Evolutionary conservation across 2,797 vertebrate species (phyloP), one percentile per base, ranked within the genome.

Genomic region (Oreochromis grahami): DNA sequence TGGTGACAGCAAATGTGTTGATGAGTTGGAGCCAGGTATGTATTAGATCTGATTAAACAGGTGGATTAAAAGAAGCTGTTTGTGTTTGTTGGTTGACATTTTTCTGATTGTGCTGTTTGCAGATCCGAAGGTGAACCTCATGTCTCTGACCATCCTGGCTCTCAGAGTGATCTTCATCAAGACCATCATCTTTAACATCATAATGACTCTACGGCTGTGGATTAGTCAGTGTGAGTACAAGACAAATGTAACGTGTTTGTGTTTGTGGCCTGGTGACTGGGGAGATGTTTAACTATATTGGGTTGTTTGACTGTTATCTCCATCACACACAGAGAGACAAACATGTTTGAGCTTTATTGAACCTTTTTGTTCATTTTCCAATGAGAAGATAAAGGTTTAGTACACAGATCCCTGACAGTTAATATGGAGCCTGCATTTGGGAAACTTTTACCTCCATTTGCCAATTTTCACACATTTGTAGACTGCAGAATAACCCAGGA

Each of bases 121-220:
- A 97, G 96, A 95, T 85, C 26, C 13, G 2, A 87, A 80, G 21
- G 77, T 93, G 65, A 96, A 94, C 85, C 13, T 87, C 4, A 13
- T 94, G 58, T 55, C 93, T 5, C 5, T 96, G 58, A 90, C 88
- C 14, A 51, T 95, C 60, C 82, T 93, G 5, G 90, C 85, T 26
- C 92, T 97, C 58, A 86, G 96, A 15, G 32, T 97, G 5, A 76
- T 97, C 77, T 94, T 97, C 81, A 2, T 96, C 41, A 97, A 97
- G 87, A 96, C 96, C 52, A 48, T 97, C 15, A 82, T 84, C 43
- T 96, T 97, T 80, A 96, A 97, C 29, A 70, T 96, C 19, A 87
- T 97, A 86, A 88, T 97, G 90, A 96, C 96, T 1, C 15, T 96
- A 34, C 90, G 94, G 6, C 88, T 95, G n/a, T 96, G 95, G 93